phyloP scores from a whole-genome alignment of 1,140 invertebrate genomes.

The Drosophila jambulina region DNA sequence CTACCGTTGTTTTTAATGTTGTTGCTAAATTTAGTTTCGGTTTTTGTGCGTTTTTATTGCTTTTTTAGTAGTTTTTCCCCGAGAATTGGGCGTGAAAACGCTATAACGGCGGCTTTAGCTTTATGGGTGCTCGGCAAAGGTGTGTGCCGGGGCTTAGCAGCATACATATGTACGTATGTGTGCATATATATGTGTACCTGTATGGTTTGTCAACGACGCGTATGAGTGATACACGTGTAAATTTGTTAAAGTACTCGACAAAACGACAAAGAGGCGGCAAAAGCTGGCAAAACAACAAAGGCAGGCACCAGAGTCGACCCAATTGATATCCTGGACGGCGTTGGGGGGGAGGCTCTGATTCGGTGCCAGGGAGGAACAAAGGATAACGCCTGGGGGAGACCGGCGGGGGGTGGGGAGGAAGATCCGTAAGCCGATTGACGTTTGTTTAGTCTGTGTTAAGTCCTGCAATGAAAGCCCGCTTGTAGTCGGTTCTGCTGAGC shows the following conservation, averaged over 20 bases:
- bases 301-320: slow-evolving; percentile 10
- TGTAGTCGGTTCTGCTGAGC: not conserved
- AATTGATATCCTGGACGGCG: slow-evolving; percentile 26
- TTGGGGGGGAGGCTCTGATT: not conserved
- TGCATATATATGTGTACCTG: not conserved
- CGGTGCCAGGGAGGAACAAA: slow-evolving; percentile 7
- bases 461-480: slow-evolving; percentile 39
- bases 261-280: slow-evolving; percentile 35
- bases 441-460: slow-evolving; percentile 48
- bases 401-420: not conserved
- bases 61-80: slow-evolving; percentile 18
- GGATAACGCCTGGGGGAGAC: slow-evolving; percentile 19
- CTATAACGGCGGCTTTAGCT: not conserved
- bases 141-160: slow-evolving; percentile 32
- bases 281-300: slow-evolving; percentile 31
- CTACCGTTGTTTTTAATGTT: slow-evolving; percentile 2
- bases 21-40: not conserved
- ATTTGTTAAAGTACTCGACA: slow-evolving; percentile 71
- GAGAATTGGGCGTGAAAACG: slow-evolving; percentile 57
- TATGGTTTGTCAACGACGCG: slow-evolving; percentile 64
- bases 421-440: slow-evolving; percentile 45
- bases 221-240: slow-evolving; percentile 81
- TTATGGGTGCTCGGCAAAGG: not conserved
- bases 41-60: slow-evolving; percentile 20
- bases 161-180: not conserved